Conservation (phyloP, 1,140 invertebrate genomes). For the Pollicipes pollicipes region DNA sequence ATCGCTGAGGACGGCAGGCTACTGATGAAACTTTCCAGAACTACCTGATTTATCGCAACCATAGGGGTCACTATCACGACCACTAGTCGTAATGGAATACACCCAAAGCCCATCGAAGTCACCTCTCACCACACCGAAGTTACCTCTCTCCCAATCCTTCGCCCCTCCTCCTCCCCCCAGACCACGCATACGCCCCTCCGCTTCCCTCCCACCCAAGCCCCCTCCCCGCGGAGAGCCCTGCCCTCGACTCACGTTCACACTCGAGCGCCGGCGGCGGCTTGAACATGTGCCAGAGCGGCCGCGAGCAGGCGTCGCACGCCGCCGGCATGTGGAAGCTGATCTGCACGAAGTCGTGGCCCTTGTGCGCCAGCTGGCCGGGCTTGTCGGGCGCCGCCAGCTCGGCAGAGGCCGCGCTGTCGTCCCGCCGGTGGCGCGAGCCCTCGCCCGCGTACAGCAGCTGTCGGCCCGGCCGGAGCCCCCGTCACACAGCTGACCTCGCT, state of each 20-base stretch:
- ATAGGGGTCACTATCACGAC: too few relatives aligned
- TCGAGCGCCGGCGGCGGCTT: constrained; percentile 88
- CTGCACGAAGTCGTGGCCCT: constrained; percentile 89
- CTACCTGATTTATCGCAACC: too few relatives aligned
- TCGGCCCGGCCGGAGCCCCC: background rate
- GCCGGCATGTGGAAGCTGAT: constrained; percentile 97
- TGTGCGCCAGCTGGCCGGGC: constrained; percentile 59
- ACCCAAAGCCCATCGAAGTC: too few relatives aligned
- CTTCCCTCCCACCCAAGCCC: background rate
- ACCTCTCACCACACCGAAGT: too few relatives aligned
- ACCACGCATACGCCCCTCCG: background rate
- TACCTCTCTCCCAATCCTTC: too few relatives aligned
- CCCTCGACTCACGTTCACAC: constrained; percentile 70
- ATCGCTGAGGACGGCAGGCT: too few relatives aligned
- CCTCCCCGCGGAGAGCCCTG: too few relatives aligned
- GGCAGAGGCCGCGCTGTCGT: constrained; percentile 37
- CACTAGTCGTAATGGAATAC: too few relatives aligned
- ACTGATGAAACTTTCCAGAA: too few relatives aligned
- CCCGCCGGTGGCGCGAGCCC: constrained; percentile 70
- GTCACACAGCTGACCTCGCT: too few relatives aligned
- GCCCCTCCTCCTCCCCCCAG: background rate
- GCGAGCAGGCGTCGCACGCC: constrained; percentile 90
- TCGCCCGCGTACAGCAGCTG: constrained; percentile 79
- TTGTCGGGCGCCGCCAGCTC: constrained; percentile 40
- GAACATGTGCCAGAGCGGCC: constrained; percentile 92